These are phyloP conservation scores for Cyclophora albipunctata DNA, from an alignment of 2,888 invertebrate genomes.

Conservation along the genomic window DNA sequence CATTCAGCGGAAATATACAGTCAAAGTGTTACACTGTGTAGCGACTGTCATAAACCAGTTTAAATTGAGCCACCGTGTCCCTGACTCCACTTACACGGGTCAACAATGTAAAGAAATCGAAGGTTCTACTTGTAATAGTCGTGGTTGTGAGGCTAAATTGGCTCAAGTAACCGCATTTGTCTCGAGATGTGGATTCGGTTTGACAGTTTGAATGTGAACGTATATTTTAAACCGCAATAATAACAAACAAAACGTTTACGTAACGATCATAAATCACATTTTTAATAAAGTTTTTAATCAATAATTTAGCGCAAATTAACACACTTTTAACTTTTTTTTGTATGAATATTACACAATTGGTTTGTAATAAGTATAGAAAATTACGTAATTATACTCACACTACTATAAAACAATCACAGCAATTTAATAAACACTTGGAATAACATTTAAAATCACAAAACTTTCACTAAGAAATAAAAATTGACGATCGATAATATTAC, in stretches of 20 bases:
- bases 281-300: too few relatives aligned
- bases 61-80: constrained; percentile 37
- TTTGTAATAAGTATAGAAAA: not conserved
- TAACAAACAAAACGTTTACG: too few relatives aligned
- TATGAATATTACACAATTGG: too few relatives aligned
- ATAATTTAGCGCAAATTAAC: too few relatives aligned
- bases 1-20: constrained; percentile 65
- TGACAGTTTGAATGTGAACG: constrained; percentile 39
- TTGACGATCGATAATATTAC: constrained; percentile 1
- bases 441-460: constrained; percentile 10
- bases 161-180: constrained; percentile 62
- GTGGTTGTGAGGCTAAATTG: constrained; percentile 54
- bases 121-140: constrained; percentile 47
- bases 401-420: constrained; percentile 21
- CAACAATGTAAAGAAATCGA: constrained; percentile 27
- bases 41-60: constrained; percentile 42
- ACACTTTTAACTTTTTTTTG: too few relatives aligned
- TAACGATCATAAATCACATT: too few relatives aligned
- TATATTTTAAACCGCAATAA: too few relatives aligned
- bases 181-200: constrained; percentile 46
- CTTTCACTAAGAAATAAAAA: constrained; percentile 1
- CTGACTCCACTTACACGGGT: constrained; percentile 28
- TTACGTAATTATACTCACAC: constrained; percentile 20
- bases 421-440: constrained; percentile 22
- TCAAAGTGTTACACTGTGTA: constrained; percentile 58